Evolutionary conservation across 2,797 vertebrate species (phyloP).

Genomic region (Galagoides demidoff): DNA sequence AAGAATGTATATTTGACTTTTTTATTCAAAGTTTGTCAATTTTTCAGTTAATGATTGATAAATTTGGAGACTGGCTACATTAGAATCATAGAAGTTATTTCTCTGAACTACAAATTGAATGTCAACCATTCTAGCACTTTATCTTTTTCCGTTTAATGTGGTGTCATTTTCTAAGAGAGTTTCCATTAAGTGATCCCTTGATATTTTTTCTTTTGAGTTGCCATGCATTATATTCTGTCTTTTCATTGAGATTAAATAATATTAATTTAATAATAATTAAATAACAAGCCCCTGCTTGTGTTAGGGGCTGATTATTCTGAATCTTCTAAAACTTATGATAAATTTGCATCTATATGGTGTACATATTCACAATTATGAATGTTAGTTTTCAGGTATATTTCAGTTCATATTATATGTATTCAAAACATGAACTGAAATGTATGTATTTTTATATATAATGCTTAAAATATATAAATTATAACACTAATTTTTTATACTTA

Average conservation of each 20-base stretch:
- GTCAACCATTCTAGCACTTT: not conserved
- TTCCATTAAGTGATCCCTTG: not conserved
- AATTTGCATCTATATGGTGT: not conserved
- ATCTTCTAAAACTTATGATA: conserved; percentile 15
- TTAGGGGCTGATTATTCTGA: not conserved
- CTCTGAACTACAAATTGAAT: not conserved
- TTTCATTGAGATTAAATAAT: not conserved
- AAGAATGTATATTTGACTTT: not conserved
- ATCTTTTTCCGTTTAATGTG: not conserved
- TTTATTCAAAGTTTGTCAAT: not conserved
- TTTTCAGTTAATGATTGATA: not conserved
- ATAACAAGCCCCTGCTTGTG: not conserved
- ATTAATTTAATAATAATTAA: no score
- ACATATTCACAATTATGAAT: not conserved
- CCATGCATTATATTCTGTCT: not conserved
- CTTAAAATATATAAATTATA: not conserved
- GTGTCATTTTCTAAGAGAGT: not conserved
- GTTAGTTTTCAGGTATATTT: conserved; percentile 39
- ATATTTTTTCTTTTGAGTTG: not conserved
- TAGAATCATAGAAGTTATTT: conserved; percentile 30
- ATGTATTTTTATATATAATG: not conserved
- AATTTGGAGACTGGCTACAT: not conserved
- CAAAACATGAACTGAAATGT: not conserved
- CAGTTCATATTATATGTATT: not conserved
- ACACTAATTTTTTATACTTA: not conserved